Evolutionary conservation across 2,888 invertebrate species (phyloP).

Genomic region (Dysmachus trigonus): DNA sequence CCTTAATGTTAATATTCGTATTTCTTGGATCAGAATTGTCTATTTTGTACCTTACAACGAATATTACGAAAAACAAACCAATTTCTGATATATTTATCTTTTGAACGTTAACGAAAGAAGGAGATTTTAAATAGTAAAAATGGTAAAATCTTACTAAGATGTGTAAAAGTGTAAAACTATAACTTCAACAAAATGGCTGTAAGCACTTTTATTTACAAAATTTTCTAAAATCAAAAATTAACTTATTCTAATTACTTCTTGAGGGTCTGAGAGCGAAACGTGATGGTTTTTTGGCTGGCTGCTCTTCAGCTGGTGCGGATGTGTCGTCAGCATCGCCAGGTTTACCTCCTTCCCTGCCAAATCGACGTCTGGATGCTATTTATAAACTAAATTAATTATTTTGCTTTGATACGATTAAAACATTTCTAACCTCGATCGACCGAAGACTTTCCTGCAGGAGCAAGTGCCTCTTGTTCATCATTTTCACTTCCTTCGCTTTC

Average conservation of each 20-base stretch:
- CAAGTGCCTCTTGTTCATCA: conserved; percentile 55
- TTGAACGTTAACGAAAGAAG: too few relatives aligned
- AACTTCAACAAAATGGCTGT: conserved; percentile 35
- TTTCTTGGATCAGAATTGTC: too few relatives aligned
- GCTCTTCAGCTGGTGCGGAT: conserved; percentile 57
- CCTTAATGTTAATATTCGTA: too few relatives aligned
- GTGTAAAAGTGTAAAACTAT: neutral
- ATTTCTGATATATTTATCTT: too few relatives aligned
- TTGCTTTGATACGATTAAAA: neutral
- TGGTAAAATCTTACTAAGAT: too few relatives aligned
- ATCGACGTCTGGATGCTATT: conserved; percentile 41
- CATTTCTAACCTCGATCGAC: conserved; percentile 31
- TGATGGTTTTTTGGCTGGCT: conserved; percentile 59
- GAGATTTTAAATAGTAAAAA: too few relatives aligned
- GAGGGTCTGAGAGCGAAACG: conserved; percentile 55
- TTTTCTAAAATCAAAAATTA: conserved; percentile 19
- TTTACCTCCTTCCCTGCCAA: conserved; percentile 19
- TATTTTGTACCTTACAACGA: too few relatives aligned
- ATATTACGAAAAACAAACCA: too few relatives aligned
- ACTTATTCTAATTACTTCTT: conserved; percentile 41
- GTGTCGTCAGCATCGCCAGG: conserved; percentile 24
- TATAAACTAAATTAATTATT: neutral
- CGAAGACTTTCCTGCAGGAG: conserved; percentile 52
- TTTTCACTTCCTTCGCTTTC: conserved; percentile 56
- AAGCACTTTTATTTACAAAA: conserved; percentile 41